Evolutionary conservation across 2,113 vertebrate species (phyloP).

Genomic region (Glaucidium brasilianum): DNA sequence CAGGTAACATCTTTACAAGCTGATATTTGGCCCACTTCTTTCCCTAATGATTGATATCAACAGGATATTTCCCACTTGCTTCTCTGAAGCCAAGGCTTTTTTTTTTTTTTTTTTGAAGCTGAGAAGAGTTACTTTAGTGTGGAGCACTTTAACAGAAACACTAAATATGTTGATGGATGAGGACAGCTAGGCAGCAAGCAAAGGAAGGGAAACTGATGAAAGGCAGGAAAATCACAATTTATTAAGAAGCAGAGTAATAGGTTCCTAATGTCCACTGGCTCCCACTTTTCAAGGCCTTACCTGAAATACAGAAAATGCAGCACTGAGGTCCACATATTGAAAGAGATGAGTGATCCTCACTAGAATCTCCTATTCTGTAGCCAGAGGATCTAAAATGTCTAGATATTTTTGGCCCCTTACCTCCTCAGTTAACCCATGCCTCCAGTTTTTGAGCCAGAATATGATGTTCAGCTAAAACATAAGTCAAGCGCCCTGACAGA

Average conservation of each 20-base stretch:
- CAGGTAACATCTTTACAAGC: background rate
- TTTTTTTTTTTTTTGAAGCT: background rate
- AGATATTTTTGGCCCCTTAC: background rate
- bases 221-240: background rate
- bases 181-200: background rate
- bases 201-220: background rate
- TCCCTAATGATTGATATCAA: background rate
- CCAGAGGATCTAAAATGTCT: background rate
- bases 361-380: background rate
- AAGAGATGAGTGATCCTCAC: background rate
- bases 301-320: background rate
- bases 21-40: background rate
- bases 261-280: background rate
- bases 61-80: background rate
- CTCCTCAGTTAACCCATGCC: background rate
- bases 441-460: conserved; percentile 6
- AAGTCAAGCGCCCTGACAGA: background rate
- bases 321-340: background rate
- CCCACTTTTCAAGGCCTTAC: background rate
- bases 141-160: background rate
- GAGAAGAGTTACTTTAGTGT: background rate
- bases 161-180: background rate
- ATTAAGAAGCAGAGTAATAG: background rate
- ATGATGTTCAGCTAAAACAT: background rate
- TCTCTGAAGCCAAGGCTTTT: background rate